Base-by-base conservation (phyloP, 2,888 invertebrate genomes). In the Agrochola lota region DNA sequence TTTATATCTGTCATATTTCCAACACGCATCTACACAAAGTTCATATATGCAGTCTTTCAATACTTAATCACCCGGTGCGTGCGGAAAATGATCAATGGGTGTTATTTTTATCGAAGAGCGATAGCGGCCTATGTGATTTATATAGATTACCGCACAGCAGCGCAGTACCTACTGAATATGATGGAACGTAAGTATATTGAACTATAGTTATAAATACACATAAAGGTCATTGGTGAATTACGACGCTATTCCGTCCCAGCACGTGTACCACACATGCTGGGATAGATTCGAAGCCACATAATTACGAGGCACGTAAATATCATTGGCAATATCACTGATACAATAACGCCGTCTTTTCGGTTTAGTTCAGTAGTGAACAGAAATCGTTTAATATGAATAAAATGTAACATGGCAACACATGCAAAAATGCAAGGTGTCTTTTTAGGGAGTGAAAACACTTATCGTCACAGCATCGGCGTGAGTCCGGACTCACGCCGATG, bases 111-210 rank as follows among this genome's bases (percentile, higher is more conserved):
- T 86, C 87, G 49, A n/a, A 62, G 43, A 68, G 64, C 30, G 81
- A 87, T 84, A 84, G 87, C 85, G 86, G 86, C 30, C 40, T 55
- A 35, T 71, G 63, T 83, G 84, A 83, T 83, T 86, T 86, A 86
- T 86, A 77, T 77, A 86, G 83, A 83, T 83, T 83, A 83, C 68
- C 68, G 12, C 68, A 86, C 63, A 63, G 77, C 63, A 49, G 46
- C 86, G 46, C 55, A 83, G 60, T 55, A 59, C 52, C 52, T 52
- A 52, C 30, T 26, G 23, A 63, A 68, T 86, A 67, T 71, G 59
- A 77, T 64, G 57, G 46, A 69, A 69, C 26, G 70, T 81, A 62
- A 66, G 67, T 84, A 78, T 68, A 70, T 70, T 84, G 55, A 80
- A 80, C 26, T 71, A 40, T 40, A 66, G 9, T 43, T 85, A 49